These are phyloP conservation scores for Cryptus viduatorius DNA, from an alignment of 2,888 invertebrate species.

Conservation along the genomic window DNA sequence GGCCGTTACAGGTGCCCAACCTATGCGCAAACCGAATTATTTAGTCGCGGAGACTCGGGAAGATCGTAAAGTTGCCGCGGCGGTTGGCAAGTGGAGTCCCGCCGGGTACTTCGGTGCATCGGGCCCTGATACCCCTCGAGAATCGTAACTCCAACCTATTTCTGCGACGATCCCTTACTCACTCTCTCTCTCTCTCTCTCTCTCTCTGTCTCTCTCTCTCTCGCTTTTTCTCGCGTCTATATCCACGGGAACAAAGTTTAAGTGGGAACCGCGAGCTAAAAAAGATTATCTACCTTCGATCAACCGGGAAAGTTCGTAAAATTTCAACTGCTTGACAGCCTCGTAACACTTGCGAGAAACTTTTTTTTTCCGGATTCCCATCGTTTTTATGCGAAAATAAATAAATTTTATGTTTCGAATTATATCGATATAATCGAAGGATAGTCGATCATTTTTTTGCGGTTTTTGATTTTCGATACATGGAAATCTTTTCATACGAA, in stretches of 20 bases:
- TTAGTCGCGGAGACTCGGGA: conserved; percentile 73
- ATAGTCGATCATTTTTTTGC: too few relatives aligned
- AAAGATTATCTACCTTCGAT: conserved; percentile 22
- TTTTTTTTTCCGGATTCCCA: neutral
- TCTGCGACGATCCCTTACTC: conserved; percentile 17
- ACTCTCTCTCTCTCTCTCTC: conserved; percentile 22
- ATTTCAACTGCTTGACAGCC: neutral
- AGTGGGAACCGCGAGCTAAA: conserved; percentile 5
- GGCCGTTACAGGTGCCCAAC: conserved; percentile 36
- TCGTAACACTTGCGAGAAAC: neutral
- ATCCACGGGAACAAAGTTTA: conserved; percentile 55
- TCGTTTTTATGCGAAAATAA: too few relatives aligned
- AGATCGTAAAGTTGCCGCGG: conserved; percentile 66
- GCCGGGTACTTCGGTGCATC: conserved; percentile 17
- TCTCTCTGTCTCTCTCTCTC: too few relatives aligned
- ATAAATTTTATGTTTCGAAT: too few relatives aligned
- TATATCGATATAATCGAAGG: too few relatives aligned
- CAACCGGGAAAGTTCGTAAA: conserved; percentile 12
- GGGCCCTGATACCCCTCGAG: conserved; percentile 56
- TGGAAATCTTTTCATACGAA: too few relatives aligned
- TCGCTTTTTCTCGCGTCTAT: conserved; percentile 12
- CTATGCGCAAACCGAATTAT: conserved; percentile 72
- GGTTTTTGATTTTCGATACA: too few relatives aligned
- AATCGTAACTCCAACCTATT: conserved; percentile 54
- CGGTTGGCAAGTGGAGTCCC: conserved; percentile 41